These are phyloP conservation scores for Blennius ocellaris DNA, from an alignment of 2,113 vertebrate genomes.

Conservation along the genomic window DNA sequence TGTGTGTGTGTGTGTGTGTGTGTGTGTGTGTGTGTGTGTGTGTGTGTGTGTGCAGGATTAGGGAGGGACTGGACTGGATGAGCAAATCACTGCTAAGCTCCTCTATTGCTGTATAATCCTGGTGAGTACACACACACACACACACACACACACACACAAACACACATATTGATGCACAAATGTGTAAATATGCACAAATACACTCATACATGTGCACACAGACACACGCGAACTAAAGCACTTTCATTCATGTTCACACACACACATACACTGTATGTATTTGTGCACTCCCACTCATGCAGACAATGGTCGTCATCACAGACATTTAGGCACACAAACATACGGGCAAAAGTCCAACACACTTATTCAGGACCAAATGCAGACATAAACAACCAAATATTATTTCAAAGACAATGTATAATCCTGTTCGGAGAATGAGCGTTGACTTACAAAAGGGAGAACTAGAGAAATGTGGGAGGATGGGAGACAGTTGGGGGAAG, in stretches of 20 bases:
- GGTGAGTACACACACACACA: constrained; percentile 57
- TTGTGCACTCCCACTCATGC: constrained; percentile 7
- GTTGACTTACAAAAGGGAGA: constrained; percentile 29
- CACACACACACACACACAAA: constrained; percentile 41
- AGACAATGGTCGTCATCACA: constrained; percentile 24
- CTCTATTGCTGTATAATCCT: constrained; percentile 81
- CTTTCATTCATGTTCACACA: neutral
- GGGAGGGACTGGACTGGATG: constrained; percentile 72
- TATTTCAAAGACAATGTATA: constrained; percentile 56
- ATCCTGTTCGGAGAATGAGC: constrained; percentile 40
- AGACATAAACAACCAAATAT: constrained; percentile 44
- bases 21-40: constrained; percentile 31
- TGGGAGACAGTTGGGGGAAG: constrained; percentile 9
- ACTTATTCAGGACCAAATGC: constrained; percentile 41
- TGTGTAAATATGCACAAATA: constrained; percentile 35
- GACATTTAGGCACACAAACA: constrained; percentile 41
- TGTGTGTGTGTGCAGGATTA: constrained; percentile 63
- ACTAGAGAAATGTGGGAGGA: constrained; percentile 12
- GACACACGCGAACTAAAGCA: neutral
- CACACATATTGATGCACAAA: constrained; percentile 38
- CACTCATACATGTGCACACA: constrained; percentile 6
- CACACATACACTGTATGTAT: constrained; percentile 3
- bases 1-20: constrained; percentile 21
- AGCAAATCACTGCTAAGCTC: constrained; percentile 80
- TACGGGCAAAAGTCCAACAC: constrained; percentile 42